Base-by-base conservation (phyloP, 1,140 invertebrate species). In the Macrocentrus cingulum region DNA sequence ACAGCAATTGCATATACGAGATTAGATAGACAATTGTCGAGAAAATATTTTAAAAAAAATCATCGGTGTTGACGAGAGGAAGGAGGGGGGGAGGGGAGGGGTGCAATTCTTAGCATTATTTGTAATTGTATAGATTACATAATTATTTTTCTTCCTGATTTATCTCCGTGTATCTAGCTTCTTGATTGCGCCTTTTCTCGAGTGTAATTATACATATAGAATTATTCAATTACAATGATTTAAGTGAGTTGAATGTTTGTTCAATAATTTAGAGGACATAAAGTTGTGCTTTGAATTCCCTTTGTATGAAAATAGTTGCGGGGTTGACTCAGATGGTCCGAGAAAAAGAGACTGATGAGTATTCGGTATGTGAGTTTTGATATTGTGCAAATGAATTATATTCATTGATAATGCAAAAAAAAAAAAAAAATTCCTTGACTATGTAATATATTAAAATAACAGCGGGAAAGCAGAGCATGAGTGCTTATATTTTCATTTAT, bases 311-410 rank as follows among this genome's bases (percentile, higher is more conserved):
- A 46, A 5, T 29, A 9, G 25, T 46, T 46, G 6, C 11, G 29
- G 41, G 53, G 53, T 42, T 55, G 53, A 42, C 29, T 29, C 53
- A 46, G 22, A 45, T 46, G 32, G 18, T 55, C 41, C 39, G 29
- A 55, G 13, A n/a, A 25, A 18, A 55, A 34, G 29, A 55, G 53
- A 55, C 53, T 55, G 53, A 55, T 55, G 36, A 54, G 16, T 54
- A 54, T 54, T 16, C 51, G 13, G 20, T 18, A 11, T 18, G 16
- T 22, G 3, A 18, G 45, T 15, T 2, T 44, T 54, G n/a, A 3
- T 44, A 25, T 42, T 41, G 5, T 13, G 42, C 23, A 25, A 20
- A 41, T 41, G 18, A 39, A 53, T 13, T 13, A 41, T n/a, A n/a
- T 29, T 29, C 25, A 29, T 9, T 29, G 25, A n/a, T 48, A 23